Conservation (phyloP, 1,140 invertebrate genomes). For the Leptopilina boulardi region DNA sequence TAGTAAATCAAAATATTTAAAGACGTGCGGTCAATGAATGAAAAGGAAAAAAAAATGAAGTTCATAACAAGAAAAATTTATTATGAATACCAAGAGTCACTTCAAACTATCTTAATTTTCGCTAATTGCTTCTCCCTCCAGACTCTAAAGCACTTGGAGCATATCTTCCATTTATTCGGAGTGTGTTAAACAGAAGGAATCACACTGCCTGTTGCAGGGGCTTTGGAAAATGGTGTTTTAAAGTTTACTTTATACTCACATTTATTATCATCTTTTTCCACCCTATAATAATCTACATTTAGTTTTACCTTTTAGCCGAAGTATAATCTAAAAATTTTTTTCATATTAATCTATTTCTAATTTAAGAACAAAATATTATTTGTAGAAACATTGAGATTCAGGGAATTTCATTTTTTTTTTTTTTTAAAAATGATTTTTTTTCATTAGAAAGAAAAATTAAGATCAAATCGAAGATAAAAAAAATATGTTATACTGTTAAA, state of each 20-base stretch:
- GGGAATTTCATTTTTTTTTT: too few relatives aligned
- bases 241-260: background rate
- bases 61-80: constrained; percentile 50
- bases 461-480: too few relatives aligned
- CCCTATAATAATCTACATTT: too few relatives aligned
- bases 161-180: background rate
- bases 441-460: too few relatives aligned
- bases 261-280: background rate
- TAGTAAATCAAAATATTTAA: constrained; percentile 29
- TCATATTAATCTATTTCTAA: too few relatives aligned
- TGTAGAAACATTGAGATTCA: too few relatives aligned
- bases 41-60: constrained; percentile 38
- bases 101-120: constrained; percentile 59
- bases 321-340: too few relatives aligned
- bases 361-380: too few relatives aligned
- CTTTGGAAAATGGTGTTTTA: constrained; percentile 32
- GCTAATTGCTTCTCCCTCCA: constrained; percentile 49
- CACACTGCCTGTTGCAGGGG: background rate
- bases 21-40: constrained; percentile 35
- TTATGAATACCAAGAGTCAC: constrained; percentile 59
- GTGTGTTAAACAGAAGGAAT: constrained; percentile 22
- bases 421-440: too few relatives aligned
- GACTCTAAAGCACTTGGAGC: constrained; percentile 28
- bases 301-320: too few relatives aligned
- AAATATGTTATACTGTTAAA: too few relatives aligned